Evolutionary conservation across 1,140 invertebrate genomes (phyloP), one percentile per base, ranked within the genome.

Genomic region (Coboldia fuscipes): DNA sequence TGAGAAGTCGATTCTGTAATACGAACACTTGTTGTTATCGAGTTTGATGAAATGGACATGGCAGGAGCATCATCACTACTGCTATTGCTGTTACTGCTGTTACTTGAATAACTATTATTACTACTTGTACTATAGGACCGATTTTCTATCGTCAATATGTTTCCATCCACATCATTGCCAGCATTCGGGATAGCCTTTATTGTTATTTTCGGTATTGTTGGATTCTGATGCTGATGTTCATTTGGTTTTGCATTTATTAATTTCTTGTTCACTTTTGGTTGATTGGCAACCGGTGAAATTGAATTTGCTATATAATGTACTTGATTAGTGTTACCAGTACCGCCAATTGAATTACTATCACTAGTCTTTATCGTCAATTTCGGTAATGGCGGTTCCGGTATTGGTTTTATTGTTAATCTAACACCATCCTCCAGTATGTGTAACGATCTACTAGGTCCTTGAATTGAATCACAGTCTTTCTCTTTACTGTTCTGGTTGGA

Each of bases 391-490:
- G 34, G 28, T 22, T 36, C 35, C 14, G 18, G 7, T 8, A 36
- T 24, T 16, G 35, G 35, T 30, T 36, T 36, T 15, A 36, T 23
- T 12, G 35, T 30, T 16, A 36, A 26, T 26, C 31, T 36, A 4
- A 36, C 18, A 3, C 34, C 35, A 30, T 23, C 35, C 3, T 19
- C 18, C 3, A 14, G 14, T n/a, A 21, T n/a, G n/a, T n/a, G n/a
- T n/a, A n/a, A n/a, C n/a, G n/a, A n/a, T n/a, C n/a, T n/a, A n/a
- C n/a, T n/a, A n/a, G n/a, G n/a, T n/a, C n/a, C n/a, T n/a, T n/a
- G n/a, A n/a, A n/a, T n/a, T n/a, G n/a, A n/a, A n/a, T n/a, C 12
- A 12, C 19, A 20, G n/a, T 12, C 21, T 29, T 29, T 32, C 18
- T 32, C 30, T 8, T 18, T 32, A 14, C 12, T 21, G 9, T 16